phyloP scores from a whole-genome alignment of 2,797 vertebrate species.

The Cirrhinus molitorella region DNA sequence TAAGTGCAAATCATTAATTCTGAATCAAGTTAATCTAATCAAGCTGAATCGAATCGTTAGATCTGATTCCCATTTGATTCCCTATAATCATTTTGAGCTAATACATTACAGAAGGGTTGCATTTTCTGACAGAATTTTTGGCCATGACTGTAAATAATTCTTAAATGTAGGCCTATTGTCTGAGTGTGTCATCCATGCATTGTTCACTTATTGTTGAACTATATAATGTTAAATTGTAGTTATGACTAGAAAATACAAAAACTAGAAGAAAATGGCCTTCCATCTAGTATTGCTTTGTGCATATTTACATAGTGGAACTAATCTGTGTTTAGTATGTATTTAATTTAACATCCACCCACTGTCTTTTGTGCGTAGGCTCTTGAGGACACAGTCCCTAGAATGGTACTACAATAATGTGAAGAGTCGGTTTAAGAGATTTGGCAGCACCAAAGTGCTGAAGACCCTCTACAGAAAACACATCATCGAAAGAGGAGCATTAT shows the following conservation, averaged over 20 bases:
- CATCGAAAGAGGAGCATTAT: constrained; percentile 84
- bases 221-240: background rate
- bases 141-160: too few relatives aligned
- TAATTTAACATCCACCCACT: constrained; percentile 11
- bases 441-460: constrained; percentile 97
- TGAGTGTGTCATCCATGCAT: background rate
- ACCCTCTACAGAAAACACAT: constrained; percentile 94
- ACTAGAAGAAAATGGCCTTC: background rate
- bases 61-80: too few relatives aligned
- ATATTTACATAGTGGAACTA: background rate
- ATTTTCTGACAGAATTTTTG: too few relatives aligned
- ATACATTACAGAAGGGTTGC: too few relatives aligned
- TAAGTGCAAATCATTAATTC: too few relatives aligned
- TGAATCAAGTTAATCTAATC: too few relatives aligned
- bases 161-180: background rate
- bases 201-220: background rate
- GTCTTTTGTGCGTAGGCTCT: constrained; percentile 77
- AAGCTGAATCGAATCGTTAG: too few relatives aligned
- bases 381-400: constrained; percentile 92
- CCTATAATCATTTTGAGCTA: too few relatives aligned
- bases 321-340: background rate
- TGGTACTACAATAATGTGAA: constrained; percentile 99
- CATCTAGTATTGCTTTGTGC: background rate
- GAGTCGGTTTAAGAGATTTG: constrained; percentile 96
- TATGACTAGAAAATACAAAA: background rate